Evolutionary conservation across 2,888 invertebrate genomes (phyloP).

Genomic region (Drosophila birchii): DNA sequence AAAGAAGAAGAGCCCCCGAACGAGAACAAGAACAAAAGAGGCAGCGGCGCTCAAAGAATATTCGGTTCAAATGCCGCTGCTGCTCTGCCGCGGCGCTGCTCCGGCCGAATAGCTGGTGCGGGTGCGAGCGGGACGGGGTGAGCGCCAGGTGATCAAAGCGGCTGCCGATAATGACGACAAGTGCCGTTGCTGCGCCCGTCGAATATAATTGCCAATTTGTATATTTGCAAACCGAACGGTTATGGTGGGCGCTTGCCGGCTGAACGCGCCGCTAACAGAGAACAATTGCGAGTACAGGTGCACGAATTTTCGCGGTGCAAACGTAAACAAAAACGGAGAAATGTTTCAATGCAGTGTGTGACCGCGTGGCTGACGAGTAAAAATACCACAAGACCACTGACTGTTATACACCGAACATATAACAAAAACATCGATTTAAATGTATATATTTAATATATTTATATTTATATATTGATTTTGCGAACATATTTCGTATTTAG

Average conservation of each 20-base stretch:
- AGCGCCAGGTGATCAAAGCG: slow-evolving; percentile 68
- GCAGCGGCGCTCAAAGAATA: slow-evolving; percentile 29
- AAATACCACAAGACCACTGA: neutral
- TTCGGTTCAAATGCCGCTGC: slow-evolving; percentile 38
- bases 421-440: neutral
- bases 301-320: slow-evolving; percentile 56
- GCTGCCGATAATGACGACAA: slow-evolving; percentile 57
- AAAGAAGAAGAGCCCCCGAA: slow-evolving; percentile 36
- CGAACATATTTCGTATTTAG: neutral
- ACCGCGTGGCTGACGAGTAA: neutral
- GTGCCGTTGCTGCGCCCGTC: slow-evolving; percentile 8
- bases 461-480: neutral
- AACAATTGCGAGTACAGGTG: slow-evolving; percentile 42
- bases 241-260: slow-evolving; percentile 13
- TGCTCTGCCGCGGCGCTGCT: slow-evolving; percentile 16
- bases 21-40: slow-evolving; percentile 43
- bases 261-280: slow-evolving; percentile 27
- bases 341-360: slow-evolving; percentile 11
- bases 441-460: no score
- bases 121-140: slow-evolving; percentile 25
- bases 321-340: slow-evolving; percentile 67
- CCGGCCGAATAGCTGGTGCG: neutral
- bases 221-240: neutral
- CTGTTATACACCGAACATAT: neutral
- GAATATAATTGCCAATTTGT: neutral